Evolutionary conservation across 2,797 vertebrate genomes (phyloP).

Genomic region (Thaleichthys pacificus): DNA sequence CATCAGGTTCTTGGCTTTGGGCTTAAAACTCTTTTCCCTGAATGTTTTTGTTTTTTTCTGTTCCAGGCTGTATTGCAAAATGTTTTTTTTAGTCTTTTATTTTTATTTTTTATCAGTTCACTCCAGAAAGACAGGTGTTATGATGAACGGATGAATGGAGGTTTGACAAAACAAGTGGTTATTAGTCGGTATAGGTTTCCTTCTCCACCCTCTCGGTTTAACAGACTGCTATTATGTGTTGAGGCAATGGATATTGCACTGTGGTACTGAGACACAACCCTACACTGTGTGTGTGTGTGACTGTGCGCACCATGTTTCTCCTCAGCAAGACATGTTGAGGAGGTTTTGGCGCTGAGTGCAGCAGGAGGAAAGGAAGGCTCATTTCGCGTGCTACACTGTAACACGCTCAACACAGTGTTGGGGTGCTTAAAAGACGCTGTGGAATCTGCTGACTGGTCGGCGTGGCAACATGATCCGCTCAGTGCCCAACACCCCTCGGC

Average conservation of each 20-base stretch:
- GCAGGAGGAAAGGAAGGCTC: neutral
- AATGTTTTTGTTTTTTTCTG: conserved; percentile 30
- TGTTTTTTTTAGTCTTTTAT: neutral
- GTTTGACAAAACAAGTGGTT: conserved; percentile 29
- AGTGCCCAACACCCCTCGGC: conserved; percentile 44
- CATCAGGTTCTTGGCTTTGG: conserved; percentile 44
- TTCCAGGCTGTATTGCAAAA: conserved; percentile 38
- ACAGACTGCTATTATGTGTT: conserved; percentile 27
- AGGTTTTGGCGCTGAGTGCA: neutral
- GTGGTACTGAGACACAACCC: conserved; percentile 23
- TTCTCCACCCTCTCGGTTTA: conserved; percentile 36
- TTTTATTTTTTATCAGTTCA: conserved; percentile 15
- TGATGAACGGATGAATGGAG: conserved; percentile 16
- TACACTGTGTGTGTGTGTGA: conserved; percentile 26
- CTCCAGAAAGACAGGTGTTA: conserved; percentile 60
- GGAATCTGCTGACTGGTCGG: conserved; percentile 56
- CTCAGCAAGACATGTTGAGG: conserved; percentile 15
- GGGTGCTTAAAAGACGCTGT: conserved; percentile 41
- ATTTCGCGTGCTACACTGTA: neutral
- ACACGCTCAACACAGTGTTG: neutral
- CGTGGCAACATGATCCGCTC: conserved; percentile 52
- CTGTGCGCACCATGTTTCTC: conserved; percentile 32
- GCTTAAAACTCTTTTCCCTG: conserved; percentile 28
- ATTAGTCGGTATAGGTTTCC: conserved; percentile 33
- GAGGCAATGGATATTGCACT: conserved; percentile 28